These are phyloP conservation scores for Petromus typicus DNA, from an alignment of 2,113 vertebrate species.

Conservation along the genomic window DNA sequence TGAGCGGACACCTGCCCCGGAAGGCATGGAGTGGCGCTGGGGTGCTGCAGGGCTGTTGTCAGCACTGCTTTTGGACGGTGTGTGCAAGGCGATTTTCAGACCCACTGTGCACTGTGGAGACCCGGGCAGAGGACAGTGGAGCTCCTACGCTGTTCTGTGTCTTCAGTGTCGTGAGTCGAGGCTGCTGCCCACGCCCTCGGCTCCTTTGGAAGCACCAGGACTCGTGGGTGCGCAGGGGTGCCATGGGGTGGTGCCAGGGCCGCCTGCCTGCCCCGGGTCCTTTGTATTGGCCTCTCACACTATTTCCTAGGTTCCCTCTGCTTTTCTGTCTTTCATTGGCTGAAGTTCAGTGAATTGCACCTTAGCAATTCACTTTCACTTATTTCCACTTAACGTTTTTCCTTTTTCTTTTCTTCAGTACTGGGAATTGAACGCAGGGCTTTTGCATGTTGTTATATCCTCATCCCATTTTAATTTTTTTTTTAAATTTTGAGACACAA, in stretches of 20 bases:
- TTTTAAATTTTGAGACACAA: no score
- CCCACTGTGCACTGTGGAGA: not conserved
- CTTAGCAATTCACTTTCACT: not conserved
- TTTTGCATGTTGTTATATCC: no score
- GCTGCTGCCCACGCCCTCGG: not conserved
- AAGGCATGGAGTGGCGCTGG: not conserved
- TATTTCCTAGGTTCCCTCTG: not conserved
- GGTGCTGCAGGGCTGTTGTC: no score
- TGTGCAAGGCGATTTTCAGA: not conserved
- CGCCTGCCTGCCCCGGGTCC: not conserved
- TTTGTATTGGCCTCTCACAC: not conserved
- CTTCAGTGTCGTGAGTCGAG: slow-evolving; percentile 3
- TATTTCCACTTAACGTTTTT: not conserved
- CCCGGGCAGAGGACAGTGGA: not conserved
- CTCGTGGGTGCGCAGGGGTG: not conserved
- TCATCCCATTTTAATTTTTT: no score
- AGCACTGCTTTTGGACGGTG: not conserved
- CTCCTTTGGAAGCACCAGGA: not conserved
- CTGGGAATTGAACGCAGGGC: no score
- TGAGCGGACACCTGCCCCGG: not conserved
- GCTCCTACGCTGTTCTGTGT: not conserved
- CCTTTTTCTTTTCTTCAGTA: no score
- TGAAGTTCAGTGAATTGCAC: not conserved
- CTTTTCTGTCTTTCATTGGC: not conserved
- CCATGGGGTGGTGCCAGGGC: not conserved